Evolutionary conservation across 1,140 invertebrate species (phyloP).

Genomic region (Monochamus saltuarius): DNA sequence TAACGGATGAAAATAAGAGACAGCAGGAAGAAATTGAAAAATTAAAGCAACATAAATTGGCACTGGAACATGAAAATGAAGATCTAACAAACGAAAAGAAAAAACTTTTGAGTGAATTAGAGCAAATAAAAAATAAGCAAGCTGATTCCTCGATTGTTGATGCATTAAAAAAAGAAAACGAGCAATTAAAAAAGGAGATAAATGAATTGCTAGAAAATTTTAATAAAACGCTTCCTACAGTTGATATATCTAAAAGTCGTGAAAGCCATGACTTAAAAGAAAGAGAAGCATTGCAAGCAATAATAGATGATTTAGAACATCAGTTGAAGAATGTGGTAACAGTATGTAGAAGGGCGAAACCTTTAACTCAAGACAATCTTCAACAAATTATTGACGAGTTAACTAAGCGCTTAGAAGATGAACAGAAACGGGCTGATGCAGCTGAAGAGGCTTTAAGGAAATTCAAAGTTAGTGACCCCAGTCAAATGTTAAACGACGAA

Average conservation of each 20-base stretch:
- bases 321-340: conserved; percentile 22
- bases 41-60: neutral
- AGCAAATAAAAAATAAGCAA: conserved; percentile 5
- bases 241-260: conserved; percentile 10
- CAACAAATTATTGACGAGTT: conserved; percentile 29
- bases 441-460: conserved; percentile 26
- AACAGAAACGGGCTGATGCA: conserved; percentile 25
- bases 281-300: conserved; percentile 27
- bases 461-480: conserved; percentile 29
- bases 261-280: conserved; percentile 24
- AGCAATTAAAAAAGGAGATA: conserved; percentile 28
- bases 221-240: conserved; percentile 11
- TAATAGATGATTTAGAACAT: conserved; percentile 30
- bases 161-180: conserved; percentile 29
- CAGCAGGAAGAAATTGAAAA: conserved; percentile 9
- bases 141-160: conserved; percentile 7
- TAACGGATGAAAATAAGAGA: conserved; percentile 15
- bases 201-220: conserved; percentile 26
- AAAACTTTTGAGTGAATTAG: conserved; percentile 16
- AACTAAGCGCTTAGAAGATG: conserved; percentile 30
- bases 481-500: conserved; percentile 28
- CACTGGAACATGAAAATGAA: conserved; percentile 23
- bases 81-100: conserved; percentile 22
- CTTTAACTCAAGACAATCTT: conserved; percentile 19
- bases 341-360: conserved; percentile 8